These are phyloP conservation scores for Melanargia galathea DNA, from an alignment of 2,888 invertebrate species.

Conservation along the genomic window DNA sequence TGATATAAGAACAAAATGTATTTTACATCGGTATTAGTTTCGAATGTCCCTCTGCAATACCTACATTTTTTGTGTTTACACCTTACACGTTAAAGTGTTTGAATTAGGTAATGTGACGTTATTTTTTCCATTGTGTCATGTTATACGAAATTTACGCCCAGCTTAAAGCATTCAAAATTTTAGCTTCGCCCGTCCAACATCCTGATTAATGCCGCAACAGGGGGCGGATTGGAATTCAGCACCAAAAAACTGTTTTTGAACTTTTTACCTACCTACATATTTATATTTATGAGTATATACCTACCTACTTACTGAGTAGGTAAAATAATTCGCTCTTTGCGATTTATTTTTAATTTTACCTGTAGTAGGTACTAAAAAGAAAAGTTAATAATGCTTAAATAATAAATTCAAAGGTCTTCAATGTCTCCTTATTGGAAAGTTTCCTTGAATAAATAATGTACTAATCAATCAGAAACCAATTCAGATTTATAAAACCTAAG, in stretches of 20 bases:
- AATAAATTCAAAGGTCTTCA: background rate
- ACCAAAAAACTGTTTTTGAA: slow-evolving; percentile 53
- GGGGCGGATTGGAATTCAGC: slow-evolving; percentile 58
- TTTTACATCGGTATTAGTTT: no score
- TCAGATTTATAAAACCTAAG: no score
- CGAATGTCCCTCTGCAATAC: background rate
- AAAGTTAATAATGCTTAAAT: no score
- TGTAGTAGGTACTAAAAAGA: no score
- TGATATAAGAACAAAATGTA: no score
- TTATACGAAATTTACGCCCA: slow-evolving; percentile 78
- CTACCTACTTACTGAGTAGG: background rate
- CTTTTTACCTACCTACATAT: slow-evolving; percentile 22
- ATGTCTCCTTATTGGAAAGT: background rate
- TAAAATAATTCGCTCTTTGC: background rate
- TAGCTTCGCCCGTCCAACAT: slow-evolving; percentile 85
- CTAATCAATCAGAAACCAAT: no score
- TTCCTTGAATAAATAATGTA: no score
- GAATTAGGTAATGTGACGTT: slow-evolving; percentile 53
- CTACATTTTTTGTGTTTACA: background rate
- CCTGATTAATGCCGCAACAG: slow-evolving; percentile 83
- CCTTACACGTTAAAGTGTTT: slow-evolving; percentile 42
- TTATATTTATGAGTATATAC: slow-evolving; percentile 3
- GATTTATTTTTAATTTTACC: background rate
- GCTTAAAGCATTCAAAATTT: slow-evolving; percentile 82
- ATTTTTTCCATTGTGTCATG: slow-evolving; percentile 74